Evolutionary conservation across 2,113 vertebrate species (phyloP), one percentile per base, ranked within the genome.

Genomic region (Benitochromis conjunctus): DNA sequence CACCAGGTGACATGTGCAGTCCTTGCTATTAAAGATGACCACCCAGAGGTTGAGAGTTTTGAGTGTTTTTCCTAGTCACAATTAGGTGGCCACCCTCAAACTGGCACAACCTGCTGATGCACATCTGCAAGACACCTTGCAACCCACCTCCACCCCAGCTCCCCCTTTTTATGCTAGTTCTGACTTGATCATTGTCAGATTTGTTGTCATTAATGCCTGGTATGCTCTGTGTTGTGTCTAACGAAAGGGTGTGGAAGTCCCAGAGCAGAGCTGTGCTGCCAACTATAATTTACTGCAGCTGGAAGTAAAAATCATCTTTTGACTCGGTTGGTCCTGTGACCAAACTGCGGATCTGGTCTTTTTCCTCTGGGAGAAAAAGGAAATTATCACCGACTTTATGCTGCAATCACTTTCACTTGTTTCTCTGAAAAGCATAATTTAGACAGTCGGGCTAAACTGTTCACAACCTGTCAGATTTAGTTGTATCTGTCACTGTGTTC

Each of bases 401-500:
- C 26, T 76, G 71, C 71, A 34, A 53, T 76, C 71, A 76, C 26
- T 76, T 76, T 12, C 26, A 53, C 16, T 76, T 76, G 24, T 34
- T 53, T 31, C 43, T 76, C 71, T 34, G 46, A 76, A 76, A 76
- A 53, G 48, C 26, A 53, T 34, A 76, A 53, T 76, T 76, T 31
- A 34, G 16, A 53, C n/a, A 76, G 26, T 76, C 71, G 2, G 46
- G 29, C 71, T 76, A 76, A 53, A 53, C 46, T 76, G 26, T 53
- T 53, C 71, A 53, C 71, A 76, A 76, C 10, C 71, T 76, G 71
- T 76, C 71, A 76, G 16, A 34, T n/a, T 76, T 76, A 53, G 46
- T 71, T 71, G 41, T 51, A n/a, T 48, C 46, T 0, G 26, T 51
- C 24, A 51, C 43, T 76, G 43, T 76, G 69, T 8, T 76, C 26